These are phyloP conservation scores for Timandra comae DNA, from an alignment of 2,888 invertebrate species.

Conservation along the genomic window DNA sequence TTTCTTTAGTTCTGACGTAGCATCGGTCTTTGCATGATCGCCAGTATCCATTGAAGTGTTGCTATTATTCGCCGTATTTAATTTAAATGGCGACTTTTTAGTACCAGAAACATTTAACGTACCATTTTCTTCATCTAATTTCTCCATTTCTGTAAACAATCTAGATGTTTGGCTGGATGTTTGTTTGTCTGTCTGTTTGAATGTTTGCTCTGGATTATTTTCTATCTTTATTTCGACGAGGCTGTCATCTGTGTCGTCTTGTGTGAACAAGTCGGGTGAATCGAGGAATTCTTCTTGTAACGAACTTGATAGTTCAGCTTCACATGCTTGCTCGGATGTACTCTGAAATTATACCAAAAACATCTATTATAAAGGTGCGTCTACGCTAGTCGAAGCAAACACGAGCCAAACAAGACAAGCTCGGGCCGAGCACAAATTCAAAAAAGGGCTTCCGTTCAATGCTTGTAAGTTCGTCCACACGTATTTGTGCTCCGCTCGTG, in stretches of 20 bases:
- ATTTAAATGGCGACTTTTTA: constrained; percentile 28
- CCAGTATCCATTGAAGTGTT: constrained; percentile 22
- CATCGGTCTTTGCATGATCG: constrained; percentile 22
- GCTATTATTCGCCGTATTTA: too few species aligned
- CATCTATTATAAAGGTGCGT: too few species aligned
- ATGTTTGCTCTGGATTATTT: constrained; percentile 1
- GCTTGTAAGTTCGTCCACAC: too few species aligned
- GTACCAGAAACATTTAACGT: constrained; percentile 32
- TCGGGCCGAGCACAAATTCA: too few species aligned
- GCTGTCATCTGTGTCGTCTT: constrained; percentile 31
- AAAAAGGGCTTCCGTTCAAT: too few species aligned
- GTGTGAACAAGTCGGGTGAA: not conserved
- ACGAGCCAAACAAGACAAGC: too few species aligned
- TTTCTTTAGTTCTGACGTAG: constrained; percentile 45
- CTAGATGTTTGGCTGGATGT: constrained; percentile 5
- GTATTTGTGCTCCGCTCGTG: too few species aligned
- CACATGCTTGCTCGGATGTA: constrained; percentile 16
- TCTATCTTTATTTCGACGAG: constrained; percentile 21
- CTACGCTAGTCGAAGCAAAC: too few species aligned
- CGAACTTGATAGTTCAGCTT: constrained; percentile 13
- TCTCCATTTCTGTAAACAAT: constrained; percentile 47
- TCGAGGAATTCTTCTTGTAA: constrained; percentile 14
- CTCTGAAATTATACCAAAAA: constrained; percentile 31
- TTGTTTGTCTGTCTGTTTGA: constrained; percentile 1
- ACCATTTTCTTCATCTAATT: constrained; percentile 39